Evolutionary conservation across 2,888 invertebrate species (phyloP), one percentile per base, ranked within the genome.

Genomic region (Mellilla xanthometata): DNA sequence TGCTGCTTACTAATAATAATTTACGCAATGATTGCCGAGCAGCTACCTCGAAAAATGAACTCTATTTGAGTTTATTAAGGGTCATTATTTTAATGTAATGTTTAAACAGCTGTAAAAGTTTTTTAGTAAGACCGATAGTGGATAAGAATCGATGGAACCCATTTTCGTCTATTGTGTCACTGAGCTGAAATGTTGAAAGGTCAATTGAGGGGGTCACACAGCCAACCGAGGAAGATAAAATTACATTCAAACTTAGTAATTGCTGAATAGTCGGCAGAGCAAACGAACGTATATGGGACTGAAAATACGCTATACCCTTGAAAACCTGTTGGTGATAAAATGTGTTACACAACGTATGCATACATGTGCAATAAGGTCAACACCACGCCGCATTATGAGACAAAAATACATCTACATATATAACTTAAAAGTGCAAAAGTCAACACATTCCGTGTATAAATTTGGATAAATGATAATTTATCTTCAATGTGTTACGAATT

Each of bases 191-290:
- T 54, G 66, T 49, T 60, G 59, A 42, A 58, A 59, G 81, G 85
- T 84, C 81, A 85, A 85, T 81, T 79, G 62, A 54, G 57, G 66
- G 81, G 83, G 7, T 79, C 81, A 70, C 58, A 57, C 52, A 55
- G 58, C 62, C 56, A 60, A 55, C 54, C 59, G 60, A 60, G 64
- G 65, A 65, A 74, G 77, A 81, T 78, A 81, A 73, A 64, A 52
- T 24, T 52, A 56, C 48, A 54, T 43, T 54, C 52, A 54, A 60
- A 62, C 47, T 58, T 55, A 49, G 57, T 56, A 60, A 64, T 58
- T 59, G 50, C 50, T 49, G 56, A 5, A 19, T 6, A 19, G 15
- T 19, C 15, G 24, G 24, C 8, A 63, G 58, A 68, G 59, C 51
- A 49, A 47, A 52, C 42, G 29, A 52, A 59, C 13, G 31, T 13